A percentile compares a stretch with the other conserved stretches of the same genome.
These are phyloP conservation scores for Eurosta solidaginis DNA, from an alignment of 1,140 invertebrate species.

Conservation along the genomic window DNA sequence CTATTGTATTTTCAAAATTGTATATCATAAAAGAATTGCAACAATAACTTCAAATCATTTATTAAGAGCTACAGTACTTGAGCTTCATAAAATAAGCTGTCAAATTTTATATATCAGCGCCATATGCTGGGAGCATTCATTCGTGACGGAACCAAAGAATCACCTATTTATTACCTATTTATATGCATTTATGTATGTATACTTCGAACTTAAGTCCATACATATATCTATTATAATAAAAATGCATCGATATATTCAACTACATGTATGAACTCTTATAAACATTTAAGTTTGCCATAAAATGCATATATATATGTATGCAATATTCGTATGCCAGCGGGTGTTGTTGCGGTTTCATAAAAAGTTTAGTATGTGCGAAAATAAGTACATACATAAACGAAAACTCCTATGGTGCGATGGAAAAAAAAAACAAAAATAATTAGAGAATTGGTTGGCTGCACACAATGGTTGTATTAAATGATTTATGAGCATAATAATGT, in stretches of 20 bases:
- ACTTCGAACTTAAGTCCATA: not conserved
- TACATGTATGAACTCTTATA: not conserved
- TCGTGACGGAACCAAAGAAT: not conserved
- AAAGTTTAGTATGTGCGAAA: constrained; percentile 8
- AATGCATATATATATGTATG: not conserved
- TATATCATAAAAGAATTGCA: too few species aligned
- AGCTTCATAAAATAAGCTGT: not conserved
- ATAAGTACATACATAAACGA: not conserved
- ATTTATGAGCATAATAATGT: constrained; percentile 26
- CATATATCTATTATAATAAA: not conserved
- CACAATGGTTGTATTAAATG: constrained; percentile 17
- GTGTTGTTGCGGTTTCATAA: constrained; percentile 3
- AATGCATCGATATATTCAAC: not conserved
- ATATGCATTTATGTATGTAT: not conserved
- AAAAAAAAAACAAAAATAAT: not conserved
- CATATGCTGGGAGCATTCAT: not conserved
- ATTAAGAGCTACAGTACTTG: too few species aligned
- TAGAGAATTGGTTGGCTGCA: constrained; percentile 13
- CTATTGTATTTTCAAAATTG: too few species aligned
- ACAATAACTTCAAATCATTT: too few species aligned
- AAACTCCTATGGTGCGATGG: not conserved
- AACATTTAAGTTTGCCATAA: not conserved
- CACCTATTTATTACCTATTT: not conserved
- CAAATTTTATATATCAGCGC: not conserved
- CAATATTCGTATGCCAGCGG: not conserved